Percentiles rank a stretch among this genome's conserved stretches.
Conservation (phyloP, 2,888 invertebrate genomes). For the Flexamia atlantica region DNA sequence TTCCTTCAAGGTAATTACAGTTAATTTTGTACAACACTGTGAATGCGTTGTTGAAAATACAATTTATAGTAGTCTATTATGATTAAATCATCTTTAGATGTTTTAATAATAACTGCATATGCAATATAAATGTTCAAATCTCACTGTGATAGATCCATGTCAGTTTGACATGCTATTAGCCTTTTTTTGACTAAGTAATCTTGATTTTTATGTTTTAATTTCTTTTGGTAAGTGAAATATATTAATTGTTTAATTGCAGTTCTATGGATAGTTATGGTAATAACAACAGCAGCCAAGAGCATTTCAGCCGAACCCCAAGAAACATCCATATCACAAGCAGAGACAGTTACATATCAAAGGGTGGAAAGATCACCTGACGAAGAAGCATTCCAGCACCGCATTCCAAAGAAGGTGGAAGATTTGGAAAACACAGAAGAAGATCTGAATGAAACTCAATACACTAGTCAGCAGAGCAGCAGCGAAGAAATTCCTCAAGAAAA, state of each 20-base stretch:
- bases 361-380: constrained; percentile 37
- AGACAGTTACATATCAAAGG: not conserved
- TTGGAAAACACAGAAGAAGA: not conserved
- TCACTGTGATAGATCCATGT: no score
- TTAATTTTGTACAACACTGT: not conserved
- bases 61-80: not conserved
- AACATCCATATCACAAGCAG: not conserved
- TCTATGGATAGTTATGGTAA: constrained; percentile 9
- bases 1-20: not conserved
- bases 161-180: no score
- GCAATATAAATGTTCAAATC: no score
- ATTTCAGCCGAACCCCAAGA: not conserved
- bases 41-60: no score
- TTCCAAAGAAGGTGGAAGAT: constrained; percentile 2
- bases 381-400: constrained; percentile 23
- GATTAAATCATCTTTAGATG: not conserved
- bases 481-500: constrained; percentile 14
- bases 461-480: constrained; percentile 7
- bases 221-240: no score
- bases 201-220: no score
- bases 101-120: no score
- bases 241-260: constrained; percentile 30
- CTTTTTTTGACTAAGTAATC: no score
- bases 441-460: constrained; percentile 14
- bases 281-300: not conserved